Evolutionary conservation across 2,113 vertebrate species (phyloP).

Genomic region (Indicator maculatus): DNA sequence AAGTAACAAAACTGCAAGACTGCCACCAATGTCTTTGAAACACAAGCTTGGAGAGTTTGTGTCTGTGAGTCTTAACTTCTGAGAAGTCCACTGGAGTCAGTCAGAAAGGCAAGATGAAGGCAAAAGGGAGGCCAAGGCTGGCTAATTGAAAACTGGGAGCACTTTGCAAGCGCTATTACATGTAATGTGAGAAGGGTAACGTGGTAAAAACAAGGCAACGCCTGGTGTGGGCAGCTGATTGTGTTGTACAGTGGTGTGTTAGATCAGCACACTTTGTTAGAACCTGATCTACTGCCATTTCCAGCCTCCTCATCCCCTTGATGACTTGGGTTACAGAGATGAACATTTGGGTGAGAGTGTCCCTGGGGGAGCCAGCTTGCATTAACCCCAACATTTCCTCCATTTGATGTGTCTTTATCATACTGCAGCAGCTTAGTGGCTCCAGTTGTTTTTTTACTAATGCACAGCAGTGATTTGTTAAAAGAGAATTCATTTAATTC

Average conservation of each 20-base stretch:
- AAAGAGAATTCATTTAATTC: constrained; percentile 65
- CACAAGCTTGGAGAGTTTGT: background rate
- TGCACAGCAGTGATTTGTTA: constrained; percentile 48
- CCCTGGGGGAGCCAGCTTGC: background rate
- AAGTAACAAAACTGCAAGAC: background rate
- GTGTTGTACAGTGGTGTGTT: constrained; percentile 77
- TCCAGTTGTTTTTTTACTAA: constrained; percentile 17
- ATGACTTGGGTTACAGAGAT: constrained; percentile 38
- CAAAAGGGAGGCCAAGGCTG: constrained; percentile 69
- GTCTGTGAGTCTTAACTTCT: background rate
- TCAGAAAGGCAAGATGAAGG: constrained; percentile 57
- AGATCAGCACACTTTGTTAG: constrained; percentile 74
- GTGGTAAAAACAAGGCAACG: constrained; percentile 80
- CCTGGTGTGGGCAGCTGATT: constrained; percentile 88
- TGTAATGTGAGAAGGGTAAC: constrained; percentile 89
- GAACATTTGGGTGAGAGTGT: constrained; percentile 15
- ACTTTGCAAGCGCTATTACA: constrained; percentile 88
- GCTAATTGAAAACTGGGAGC: constrained; percentile 90
- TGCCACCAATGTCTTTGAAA: background rate
- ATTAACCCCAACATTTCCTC: constrained; percentile 27
- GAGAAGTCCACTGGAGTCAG: constrained; percentile 12
- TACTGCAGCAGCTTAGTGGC: background rate
- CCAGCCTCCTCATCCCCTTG: constrained; percentile 62
- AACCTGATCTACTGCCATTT: constrained; percentile 76
- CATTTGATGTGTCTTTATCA: constrained; percentile 25